These are phyloP conservation scores for Chloroclysta siterata DNA, from an alignment of 2,888 invertebrate genomes.

Conservation along the genomic window DNA sequence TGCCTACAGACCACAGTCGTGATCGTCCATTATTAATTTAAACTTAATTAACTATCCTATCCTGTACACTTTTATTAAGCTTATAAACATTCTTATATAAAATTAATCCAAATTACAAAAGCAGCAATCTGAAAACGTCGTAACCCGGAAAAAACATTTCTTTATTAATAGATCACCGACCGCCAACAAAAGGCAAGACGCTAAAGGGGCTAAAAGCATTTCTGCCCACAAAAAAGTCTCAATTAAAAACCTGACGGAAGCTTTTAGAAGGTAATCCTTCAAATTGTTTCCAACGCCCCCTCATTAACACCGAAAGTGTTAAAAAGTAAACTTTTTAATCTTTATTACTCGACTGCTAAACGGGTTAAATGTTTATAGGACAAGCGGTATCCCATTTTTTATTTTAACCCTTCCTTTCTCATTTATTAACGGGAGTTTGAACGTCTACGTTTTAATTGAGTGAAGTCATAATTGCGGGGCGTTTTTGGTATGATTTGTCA, in stretches of 20 bases:
- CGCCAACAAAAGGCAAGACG: constrained; percentile 70
- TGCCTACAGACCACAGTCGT: too few relatives aligned
- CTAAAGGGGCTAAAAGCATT: constrained; percentile 83
- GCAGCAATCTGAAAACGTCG: constrained; percentile 46
- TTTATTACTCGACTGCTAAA: constrained; percentile 84
- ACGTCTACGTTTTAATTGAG: constrained; percentile 73
- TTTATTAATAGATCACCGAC: constrained; percentile 82
- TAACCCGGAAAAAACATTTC: constrained; percentile 60
- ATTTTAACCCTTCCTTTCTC: constrained; percentile 69
- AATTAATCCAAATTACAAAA: constrained; percentile 40
- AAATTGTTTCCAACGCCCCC: constrained; percentile 85
- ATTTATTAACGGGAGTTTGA: constrained; percentile 73
- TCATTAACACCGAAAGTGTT: constrained; percentile 85
- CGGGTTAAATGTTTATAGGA: constrained; percentile 83
- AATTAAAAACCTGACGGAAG: constrained; percentile 85
- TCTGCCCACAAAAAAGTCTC: constrained; percentile 83
- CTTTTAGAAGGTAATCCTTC: constrained; percentile 85
- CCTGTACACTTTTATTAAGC: background rate
- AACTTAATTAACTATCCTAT: too few relatives aligned
- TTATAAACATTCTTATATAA: constrained; percentile 45
- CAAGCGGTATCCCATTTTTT: constrained; percentile 76
- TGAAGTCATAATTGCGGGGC: constrained; percentile 71
- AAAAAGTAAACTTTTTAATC: constrained; percentile 85
- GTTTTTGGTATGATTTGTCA: constrained; percentile 57
- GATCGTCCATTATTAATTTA: too few relatives aligned